These are phyloP conservation scores for Neolamprologus caudopunctatus DNA, from an alignment of 2,113 vertebrate species.

Conservation along the genomic window DNA sequence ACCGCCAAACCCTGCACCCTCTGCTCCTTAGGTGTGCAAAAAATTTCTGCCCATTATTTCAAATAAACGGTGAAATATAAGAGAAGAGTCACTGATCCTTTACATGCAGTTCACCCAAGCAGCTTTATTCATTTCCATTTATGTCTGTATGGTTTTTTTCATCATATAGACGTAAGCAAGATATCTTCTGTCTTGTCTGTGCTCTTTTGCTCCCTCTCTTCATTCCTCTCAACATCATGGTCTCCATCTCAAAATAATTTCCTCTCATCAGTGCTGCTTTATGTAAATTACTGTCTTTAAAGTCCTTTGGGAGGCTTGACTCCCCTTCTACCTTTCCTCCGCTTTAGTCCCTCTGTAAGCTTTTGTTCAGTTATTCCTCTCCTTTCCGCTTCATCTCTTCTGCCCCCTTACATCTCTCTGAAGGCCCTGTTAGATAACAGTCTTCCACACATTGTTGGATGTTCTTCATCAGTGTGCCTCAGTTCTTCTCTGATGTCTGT, in stretches of 20 bases:
- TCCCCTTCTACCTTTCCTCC: not conserved
- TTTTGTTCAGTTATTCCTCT: conserved; percentile 14
- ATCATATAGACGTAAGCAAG: not conserved
- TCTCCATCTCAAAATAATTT: conserved; percentile 17
- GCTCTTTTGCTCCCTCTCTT: not conserved
- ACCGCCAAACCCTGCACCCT: not conserved
- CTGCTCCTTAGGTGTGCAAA: not conserved
- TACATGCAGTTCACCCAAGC: not conserved
- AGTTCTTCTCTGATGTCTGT: conserved; percentile 42
- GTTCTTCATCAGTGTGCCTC: conserved; percentile 37
- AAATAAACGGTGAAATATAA: not conserved
- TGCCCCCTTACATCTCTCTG: conserved; percentile 20
- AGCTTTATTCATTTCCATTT: not conserved
- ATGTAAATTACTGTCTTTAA: conserved; percentile 36
- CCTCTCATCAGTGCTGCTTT: not conserved
- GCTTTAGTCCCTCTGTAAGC: not conserved
- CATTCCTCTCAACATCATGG: not conserved
- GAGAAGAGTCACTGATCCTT: not conserved
- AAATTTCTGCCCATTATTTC: not conserved
- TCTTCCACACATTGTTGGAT: conserved; percentile 28
- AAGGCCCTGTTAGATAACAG: conserved; percentile 40
- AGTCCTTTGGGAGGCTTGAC: conserved; percentile 5
- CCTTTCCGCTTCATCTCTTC: not conserved
- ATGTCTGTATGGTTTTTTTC: not conserved
- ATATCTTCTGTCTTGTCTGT: not conserved